phyloP scores from a whole-genome alignment of 2,113 vertebrate genomes.

The Corythornis madagascariensis region DNA sequence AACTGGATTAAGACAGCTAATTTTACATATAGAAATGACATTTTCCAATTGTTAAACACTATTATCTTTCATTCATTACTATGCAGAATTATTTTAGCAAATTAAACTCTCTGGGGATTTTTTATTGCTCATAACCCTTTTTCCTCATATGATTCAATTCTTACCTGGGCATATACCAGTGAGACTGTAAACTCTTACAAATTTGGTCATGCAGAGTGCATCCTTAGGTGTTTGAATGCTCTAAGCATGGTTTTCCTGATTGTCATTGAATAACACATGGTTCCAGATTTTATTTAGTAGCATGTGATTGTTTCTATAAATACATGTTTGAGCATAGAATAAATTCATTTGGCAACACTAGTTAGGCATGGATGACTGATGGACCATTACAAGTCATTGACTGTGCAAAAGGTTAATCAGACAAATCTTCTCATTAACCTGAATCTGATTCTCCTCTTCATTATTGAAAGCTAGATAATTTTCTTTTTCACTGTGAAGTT shows the following conservation, averaged over 20 bases:
- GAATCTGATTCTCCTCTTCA: conserved; percentile 6
- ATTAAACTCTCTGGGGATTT: not conserved
- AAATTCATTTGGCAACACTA: not conserved
- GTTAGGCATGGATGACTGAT: not conserved
- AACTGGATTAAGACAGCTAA: not conserved
- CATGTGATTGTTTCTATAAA: not conserved
- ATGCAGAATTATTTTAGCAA: not conserved
- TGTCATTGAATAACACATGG: not conserved
- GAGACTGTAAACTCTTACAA: not conserved
- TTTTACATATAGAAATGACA: not conserved
- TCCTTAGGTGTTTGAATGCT: not conserved
- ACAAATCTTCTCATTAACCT: conserved; percentile 27
- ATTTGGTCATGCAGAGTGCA: not conserved
- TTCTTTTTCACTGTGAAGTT: not conserved
- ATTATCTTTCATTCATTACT: not conserved
- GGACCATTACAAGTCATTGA: not conserved
- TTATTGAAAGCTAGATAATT: not conserved
- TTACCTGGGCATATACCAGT: not conserved
- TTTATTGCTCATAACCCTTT: not conserved
- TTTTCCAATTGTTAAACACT: not conserved
- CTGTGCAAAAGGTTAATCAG: conserved; percentile 17
- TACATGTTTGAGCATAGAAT: not conserved
- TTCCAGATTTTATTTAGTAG: not conserved
- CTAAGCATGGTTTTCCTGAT: not conserved
- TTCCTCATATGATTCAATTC: not conserved